phyloP scores from a whole-genome alignment of 2,888 invertebrate genomes.

The Troglohyphantes excavatus region DNA sequence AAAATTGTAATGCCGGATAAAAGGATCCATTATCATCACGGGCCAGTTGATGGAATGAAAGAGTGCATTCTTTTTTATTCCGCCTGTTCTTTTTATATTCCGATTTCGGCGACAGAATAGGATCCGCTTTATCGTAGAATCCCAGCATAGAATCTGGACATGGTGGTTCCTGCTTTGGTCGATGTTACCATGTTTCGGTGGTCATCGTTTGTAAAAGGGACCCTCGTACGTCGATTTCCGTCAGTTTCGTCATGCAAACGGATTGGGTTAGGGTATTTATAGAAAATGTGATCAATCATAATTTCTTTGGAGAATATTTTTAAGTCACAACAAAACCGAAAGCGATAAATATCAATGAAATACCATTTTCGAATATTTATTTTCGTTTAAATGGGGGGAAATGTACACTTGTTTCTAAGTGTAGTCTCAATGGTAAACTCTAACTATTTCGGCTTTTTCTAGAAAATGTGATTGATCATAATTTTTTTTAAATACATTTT shows the following conservation, averaged over 20 bases:
- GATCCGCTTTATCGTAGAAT: conserved; percentile 4
- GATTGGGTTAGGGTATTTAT: neutral
- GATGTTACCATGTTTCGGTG: neutral
- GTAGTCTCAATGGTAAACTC: too few relatives aligned
- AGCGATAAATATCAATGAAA: too few relatives aligned
- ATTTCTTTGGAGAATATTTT: neutral
- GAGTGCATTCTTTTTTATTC: neutral
- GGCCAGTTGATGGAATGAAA: conserved; percentile 20
- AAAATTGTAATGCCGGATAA: conserved; percentile 8
- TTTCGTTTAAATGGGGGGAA: too few relatives aligned
- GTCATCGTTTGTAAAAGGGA: neutral
- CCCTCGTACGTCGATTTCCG: neutral
- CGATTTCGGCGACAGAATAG: neutral
- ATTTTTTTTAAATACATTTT: too few relatives aligned
- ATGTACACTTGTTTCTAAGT: too few relatives aligned
- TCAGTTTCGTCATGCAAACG: neutral
- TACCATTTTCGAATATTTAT: too few relatives aligned
- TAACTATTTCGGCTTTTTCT: too few relatives aligned
- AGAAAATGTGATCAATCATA: neutral
- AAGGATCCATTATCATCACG: conserved; percentile 21
- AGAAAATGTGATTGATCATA: too few relatives aligned
- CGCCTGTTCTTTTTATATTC: neutral
- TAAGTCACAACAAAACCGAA: too few relatives aligned
- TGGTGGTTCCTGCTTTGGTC: neutral
- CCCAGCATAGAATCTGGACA: neutral